A percentile compares a stretch with the other conserved stretches of the same genome.
Evolutionary conservation across 2,797 vertebrate genomes (phyloP).

Genomic region (Sternarchorhynchus goeldii): DNA sequence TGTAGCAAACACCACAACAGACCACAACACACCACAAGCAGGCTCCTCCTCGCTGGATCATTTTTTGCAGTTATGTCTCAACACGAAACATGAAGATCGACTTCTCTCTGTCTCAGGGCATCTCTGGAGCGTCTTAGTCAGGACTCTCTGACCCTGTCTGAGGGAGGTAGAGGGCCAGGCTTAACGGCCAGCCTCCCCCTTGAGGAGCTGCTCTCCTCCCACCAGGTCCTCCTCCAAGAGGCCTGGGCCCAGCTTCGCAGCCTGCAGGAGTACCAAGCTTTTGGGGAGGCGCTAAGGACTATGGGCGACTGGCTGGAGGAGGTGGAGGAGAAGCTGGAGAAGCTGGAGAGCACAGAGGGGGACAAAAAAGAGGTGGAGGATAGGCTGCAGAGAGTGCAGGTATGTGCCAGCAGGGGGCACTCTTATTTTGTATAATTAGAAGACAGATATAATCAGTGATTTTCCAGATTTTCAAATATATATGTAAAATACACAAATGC

Average conservation of each 20-base stretch:
- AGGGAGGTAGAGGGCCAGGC: slow-evolving; percentile 73
- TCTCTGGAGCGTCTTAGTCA: slow-evolving; percentile 87
- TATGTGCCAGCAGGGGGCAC: slow-evolving; percentile 54
- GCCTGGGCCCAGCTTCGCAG: slow-evolving; percentile 80
- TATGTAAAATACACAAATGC: too few species aligned
- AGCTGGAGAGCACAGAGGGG: slow-evolving; percentile 86
- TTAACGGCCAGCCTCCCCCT: slow-evolving; percentile 78
- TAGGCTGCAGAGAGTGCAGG: slow-evolving; percentile 87
- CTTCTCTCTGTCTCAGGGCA: slow-evolving; percentile 71
- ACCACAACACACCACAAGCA: neutral
- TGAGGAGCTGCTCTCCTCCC: slow-evolving; percentile 81
- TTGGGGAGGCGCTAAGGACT: slow-evolving; percentile 86
- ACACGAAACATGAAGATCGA: neutral
- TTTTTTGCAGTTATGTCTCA: too few species aligned
- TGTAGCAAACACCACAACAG: too few species aligned
- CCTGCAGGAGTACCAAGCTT: slow-evolving; percentile 89
- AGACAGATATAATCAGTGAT: neutral
- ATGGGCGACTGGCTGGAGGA: slow-evolving; percentile 90
- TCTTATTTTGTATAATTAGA: neutral
- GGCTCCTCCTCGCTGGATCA: neutral
- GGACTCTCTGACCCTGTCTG: slow-evolving; percentile 83
- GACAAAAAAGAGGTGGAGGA: slow-evolving; percentile 84
- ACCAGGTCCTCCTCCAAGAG: slow-evolving; percentile 84
- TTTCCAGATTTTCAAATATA: too few species aligned
- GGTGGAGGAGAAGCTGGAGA: slow-evolving; percentile 82